phyloP scores from a whole-genome alignment of 2,113 vertebrate genomes.

The Diglossa brunneiventris region DNA sequence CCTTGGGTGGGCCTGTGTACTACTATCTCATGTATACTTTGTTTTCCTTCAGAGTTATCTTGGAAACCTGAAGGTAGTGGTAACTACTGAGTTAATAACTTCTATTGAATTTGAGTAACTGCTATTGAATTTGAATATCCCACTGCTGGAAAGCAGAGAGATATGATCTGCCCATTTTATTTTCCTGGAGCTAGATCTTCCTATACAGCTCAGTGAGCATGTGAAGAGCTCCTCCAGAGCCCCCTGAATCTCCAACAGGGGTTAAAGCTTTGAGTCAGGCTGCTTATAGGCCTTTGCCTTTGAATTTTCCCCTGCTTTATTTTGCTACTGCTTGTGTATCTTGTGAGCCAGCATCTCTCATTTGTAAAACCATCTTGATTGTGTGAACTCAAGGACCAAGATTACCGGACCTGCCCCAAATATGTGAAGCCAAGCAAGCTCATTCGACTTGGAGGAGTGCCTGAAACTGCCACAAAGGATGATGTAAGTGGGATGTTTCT shows the following conservation, averaged over 20 bases:
- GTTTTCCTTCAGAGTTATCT: background rate
- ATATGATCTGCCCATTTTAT: background rate
- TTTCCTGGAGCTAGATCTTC: background rate
- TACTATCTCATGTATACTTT: background rate
- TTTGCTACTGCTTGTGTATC: background rate
- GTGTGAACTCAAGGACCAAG: conserved; percentile 87
- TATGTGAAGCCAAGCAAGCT: conserved; percentile 88
- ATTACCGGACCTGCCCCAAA: conserved; percentile 88
- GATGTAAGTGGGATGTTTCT: conserved; percentile 77
- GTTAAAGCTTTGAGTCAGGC: background rate
- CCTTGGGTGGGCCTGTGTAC: background rate
- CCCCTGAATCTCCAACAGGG: background rate
- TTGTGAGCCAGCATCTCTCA: background rate
- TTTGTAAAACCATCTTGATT: conserved; percentile 57
- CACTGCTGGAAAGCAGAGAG: background rate
- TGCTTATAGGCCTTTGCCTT: background rate
- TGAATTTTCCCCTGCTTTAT: background rate
- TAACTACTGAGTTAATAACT: background rate
- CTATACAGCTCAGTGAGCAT: background rate
- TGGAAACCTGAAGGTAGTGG: background rate
- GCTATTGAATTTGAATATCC: background rate
- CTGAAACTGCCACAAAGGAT: conserved; percentile 92
- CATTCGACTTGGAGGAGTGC: conserved; percentile 88
- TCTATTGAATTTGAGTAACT: background rate
- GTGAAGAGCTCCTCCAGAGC: background rate